Base-by-base conservation (phyloP, 1,140 invertebrate species). In the Venustaconcha ellipsiformis region DNA sequence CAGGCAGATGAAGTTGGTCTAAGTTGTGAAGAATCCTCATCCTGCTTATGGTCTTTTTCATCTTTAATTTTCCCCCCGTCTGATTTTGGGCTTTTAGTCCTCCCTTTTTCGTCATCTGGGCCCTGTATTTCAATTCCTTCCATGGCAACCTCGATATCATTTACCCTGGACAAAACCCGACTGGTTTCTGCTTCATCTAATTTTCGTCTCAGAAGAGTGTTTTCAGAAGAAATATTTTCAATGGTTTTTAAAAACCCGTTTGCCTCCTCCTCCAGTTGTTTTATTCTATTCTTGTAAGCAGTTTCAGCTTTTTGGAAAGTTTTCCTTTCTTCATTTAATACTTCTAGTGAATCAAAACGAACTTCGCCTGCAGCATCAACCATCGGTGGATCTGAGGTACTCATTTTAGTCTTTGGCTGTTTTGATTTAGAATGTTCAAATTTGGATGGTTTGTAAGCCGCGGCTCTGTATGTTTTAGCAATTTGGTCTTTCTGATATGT, bases 231-330 rank as follows among this genome's bases (percentile, higher is more conserved):
- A 1, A 83, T 71, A 57, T 81, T 79, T 14, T 83, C 82, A 56
- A 83, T 80, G 57, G 79, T 78, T 63, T 70, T 76, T 57, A 83
- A 63, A 60, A 83, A 83, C 67, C 80, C 76, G 65, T 83, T 83
- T 62, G 77, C 66, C 70, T 83, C 82, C 62, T 81, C 79, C 59
- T 83, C 82, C 4, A 83, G 65, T 58, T 83, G 82, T 67, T 79
- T 81, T 60, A 83, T 83, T 55, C 82, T 70, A 62, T 76, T 79
- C 69, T 67, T 81, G 66, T 83, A 83, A 6, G 82, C 67, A 37
- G 66, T 55, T 63, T 83, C 82, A 13, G 82, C 82, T 6, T 80
- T 78, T 3, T 81, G 57, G 2, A 83, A 64, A 55, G 79, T 79
- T 57, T 80, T 72, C 11, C 82, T 68, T 67, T 83, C 82, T 48